A percentile compares a stretch with the other conserved stretches of the same genome.
Evolutionary conservation across 2,113 vertebrate species (phyloP).

Genomic region (Oncorhynchus masou): DNA sequence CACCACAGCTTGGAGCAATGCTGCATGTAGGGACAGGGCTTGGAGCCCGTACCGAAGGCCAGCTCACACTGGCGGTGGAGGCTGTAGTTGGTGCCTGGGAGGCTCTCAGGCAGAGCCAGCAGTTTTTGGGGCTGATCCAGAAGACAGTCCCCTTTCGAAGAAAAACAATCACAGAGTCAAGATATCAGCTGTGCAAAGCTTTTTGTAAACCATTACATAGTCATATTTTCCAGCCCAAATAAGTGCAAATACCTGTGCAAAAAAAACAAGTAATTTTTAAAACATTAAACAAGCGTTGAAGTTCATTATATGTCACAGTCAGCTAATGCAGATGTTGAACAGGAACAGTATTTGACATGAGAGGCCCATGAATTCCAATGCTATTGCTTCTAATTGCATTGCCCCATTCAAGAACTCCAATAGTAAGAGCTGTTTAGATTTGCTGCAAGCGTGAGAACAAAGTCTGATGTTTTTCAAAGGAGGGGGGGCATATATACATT

Average conservation of each 20-base stretch:
- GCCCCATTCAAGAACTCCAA: neutral
- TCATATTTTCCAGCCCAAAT: neutral
- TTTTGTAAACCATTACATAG: neutral
- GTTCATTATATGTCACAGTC: neutral
- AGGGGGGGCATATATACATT: neutral
- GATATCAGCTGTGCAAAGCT: neutral
- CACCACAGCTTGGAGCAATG: constrained; percentile 94
- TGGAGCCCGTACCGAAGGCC: constrained; percentile 87
- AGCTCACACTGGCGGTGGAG: constrained; percentile 92
- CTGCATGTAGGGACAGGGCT: constrained; percentile 96
- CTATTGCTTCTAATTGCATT: neutral
- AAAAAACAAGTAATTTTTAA: neutral
- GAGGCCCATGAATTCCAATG: neutral
- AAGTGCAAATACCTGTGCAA: neutral
- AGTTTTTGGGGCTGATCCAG: constrained; percentile 89
- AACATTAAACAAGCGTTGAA: neutral
- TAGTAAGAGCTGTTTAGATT: neutral
- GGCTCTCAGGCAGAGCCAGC: constrained; percentile 78
- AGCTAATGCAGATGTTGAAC: neutral
- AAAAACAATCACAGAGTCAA: constrained; percentile 2
- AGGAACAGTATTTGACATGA: neutral
- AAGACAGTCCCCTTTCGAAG: constrained; percentile 84
- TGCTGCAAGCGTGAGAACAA: neutral
- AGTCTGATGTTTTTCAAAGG: neutral
- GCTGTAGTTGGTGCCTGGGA: constrained; percentile 84